Evolutionary conservation across 2,888 invertebrate species (phyloP), one percentile per base, ranked within the genome.

Genomic region (Chouioia cunea): DNA sequence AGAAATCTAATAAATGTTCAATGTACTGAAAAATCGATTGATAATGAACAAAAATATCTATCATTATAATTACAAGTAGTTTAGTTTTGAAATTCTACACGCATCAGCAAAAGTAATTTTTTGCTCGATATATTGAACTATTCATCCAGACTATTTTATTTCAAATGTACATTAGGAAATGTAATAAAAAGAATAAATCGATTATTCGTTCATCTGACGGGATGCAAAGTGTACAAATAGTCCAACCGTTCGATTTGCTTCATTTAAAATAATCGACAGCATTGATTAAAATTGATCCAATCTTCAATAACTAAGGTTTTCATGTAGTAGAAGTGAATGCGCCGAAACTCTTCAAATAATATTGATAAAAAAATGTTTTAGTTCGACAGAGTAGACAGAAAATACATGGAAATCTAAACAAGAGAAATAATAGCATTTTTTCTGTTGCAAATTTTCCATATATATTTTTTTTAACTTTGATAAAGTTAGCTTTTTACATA

Each of bases 1-100:
- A 83, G 81, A 81, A 83, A 83, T 81, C 80, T 79, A 76, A 79
- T 79, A 78, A 74, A 76, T 76, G 74, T 67, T 73, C 73, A 71
- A 73, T 56, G 53, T 58, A 27, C 50, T 56, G 27, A n/a, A 62
- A 50, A 15, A 4, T 4, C 16, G 15, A 22, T 8, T 53, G 12
- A 16, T 59, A 18, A n/a, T 18, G 14, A 62, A 59, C 53, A 56
- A 62, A 60, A 56, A 56, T 43, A 36, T 56, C 56, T 18, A 62
- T 54, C 60, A 43, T 62, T 18, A 2, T 48, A 54, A 67, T 56
- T 56, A 43, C 46, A 27, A 22, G 27, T 44, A 14, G 15, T 48
- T 62, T 53, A 50, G 15, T 56, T 23, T 36, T 20, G n/a, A 43
- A 53, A 16, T 44, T 52, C 18, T 16, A 59, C 48, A 36, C n/a